Base-by-base conservation (phyloP, 2,888 invertebrate genomes). In the Achlya flavicornis region DNA sequence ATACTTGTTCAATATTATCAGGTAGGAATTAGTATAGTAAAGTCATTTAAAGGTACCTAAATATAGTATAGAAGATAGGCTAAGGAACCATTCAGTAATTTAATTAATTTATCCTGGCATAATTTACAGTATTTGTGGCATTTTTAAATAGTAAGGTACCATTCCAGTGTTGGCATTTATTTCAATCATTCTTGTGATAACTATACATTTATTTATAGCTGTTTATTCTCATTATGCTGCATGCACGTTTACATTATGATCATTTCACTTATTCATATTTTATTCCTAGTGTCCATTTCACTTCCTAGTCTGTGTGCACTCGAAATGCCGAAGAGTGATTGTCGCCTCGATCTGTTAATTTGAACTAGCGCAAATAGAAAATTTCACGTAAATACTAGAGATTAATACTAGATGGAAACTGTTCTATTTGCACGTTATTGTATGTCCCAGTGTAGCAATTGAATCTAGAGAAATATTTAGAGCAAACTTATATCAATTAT, bases 311-410 rank as follows among this genome's bases (percentile, higher is more conserved):
- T 84, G 71, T 83, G 83, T 86, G 90, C 92, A 93, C 92, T 90
- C 88, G 74, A 87, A 85, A 87, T 90, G 92, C 93, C 92, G 92
- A 90, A 87, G 93, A 92, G 93, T 92, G 92, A 91, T 83, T 89
- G 83, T 89, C 85, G 88, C 88, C 87, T 86, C 85, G 73, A 78
- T 77, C 78, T 80, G 66, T 69, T 73, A 67, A 76, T 78, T 79
- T 76, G 77, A 79, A 75, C 73, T 78, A 77, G 79, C 74, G 67
- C 73, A 73, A 81, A 72, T 71, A 71, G 73, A 72, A 64, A 67
- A 65, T 59, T 35, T 14, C 60, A 43, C 60, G 41, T 53, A 19
- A 48, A 38, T 38, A 41, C 19, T 12, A 16, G 38, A 59, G 41
- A 38, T 41, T 12, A 58, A 53, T 46, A 62, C 63, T 66, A n/a